Base-by-base conservation (phyloP, 2,797 vertebrate species). In the Enteromius treurensis region DNA sequence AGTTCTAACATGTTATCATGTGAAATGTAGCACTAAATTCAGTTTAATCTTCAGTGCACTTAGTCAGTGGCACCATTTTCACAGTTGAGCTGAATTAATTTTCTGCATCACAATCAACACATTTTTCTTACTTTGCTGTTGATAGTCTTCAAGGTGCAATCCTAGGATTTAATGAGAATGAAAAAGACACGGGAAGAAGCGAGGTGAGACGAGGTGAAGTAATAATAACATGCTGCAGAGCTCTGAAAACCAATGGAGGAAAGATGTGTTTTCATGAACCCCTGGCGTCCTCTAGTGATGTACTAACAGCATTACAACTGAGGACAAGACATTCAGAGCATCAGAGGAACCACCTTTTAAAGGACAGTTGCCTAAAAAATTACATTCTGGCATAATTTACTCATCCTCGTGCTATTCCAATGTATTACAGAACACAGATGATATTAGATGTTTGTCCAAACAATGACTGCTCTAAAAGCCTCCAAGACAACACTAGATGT, bases 231-330 rank as follows among this genome's bases (percentile, higher is more conserved):
- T 37, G 19, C 47, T 49, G 64, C 15, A 23, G 55, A 60, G 51
- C 37, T 32, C 14, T 68, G 37, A 79, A 84, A 78, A 64, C 60
- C n/a, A 26, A 26, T 32, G 23, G 0, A 29, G 55, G 34, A 51
- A 8, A 42, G 15, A 60, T 71, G 74, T 26, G 49, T 58, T 21
- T 51, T 26, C 9, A 67, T 42, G n/a, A 68, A 62, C 26, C 64
- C 0, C n/a, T 68, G 47, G 47, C 77, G 32, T 37, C 84, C 82
- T 84, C 87, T 86, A 47, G 76, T 88, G 87, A 37, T 76, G 26
- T 23, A 6, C 62, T 40, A 5, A 32, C 21, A 74, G 26, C 40
- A 42, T 21, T 84, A 64, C 86, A 87, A 2, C 58, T 69, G 14
- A 5, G 15, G 73, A 71, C 77, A 21, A 29, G 15, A 65, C 14